A percentile compares a stretch with the other conserved stretches of the same genome.
Evolutionary conservation across 2,797 vertebrate species (phyloP).

Genomic region (Sparus aurata): DNA sequence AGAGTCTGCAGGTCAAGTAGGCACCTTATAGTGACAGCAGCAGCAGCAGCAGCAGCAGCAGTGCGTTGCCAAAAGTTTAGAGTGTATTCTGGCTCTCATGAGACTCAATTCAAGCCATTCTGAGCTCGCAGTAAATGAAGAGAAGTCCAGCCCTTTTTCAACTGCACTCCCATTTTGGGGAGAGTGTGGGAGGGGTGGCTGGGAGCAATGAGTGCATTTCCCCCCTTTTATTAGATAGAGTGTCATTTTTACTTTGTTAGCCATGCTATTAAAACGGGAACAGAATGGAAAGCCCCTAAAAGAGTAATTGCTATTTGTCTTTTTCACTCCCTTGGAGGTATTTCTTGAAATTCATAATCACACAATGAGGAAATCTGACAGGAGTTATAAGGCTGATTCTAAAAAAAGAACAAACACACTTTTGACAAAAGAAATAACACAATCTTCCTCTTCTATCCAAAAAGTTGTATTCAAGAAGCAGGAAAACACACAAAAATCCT

Average conservation of each 20-base stretch:
- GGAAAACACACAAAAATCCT: background rate
- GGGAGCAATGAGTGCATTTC: constrained; percentile 25
- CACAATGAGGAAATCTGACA: background rate
- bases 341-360: background rate
- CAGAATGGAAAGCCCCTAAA: background rate
- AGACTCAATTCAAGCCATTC: constrained; percentile 63
- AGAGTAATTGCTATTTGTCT: constrained; percentile 14
- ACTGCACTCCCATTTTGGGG: constrained; percentile 68
- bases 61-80: constrained; percentile 24
- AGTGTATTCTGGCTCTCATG: constrained; percentile 43
- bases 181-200: constrained; percentile 57
- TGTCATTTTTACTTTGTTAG: constrained; percentile 19
- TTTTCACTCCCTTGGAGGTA: background rate
- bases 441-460: background rate
- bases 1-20: constrained; percentile 35
- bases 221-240: constrained; percentile 2
- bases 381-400: background rate
- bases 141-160: constrained; percentile 64
- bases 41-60: constrained; percentile 31
- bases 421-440: background rate
- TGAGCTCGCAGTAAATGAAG: constrained; percentile 52
- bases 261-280: constrained; percentile 5
- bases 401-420: background rate
- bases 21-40: constrained; percentile 19
- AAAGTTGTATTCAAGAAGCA: background rate